phyloP scores from a whole-genome alignment of 2,888 invertebrate species.

The Autographa pulchrina region DNA sequence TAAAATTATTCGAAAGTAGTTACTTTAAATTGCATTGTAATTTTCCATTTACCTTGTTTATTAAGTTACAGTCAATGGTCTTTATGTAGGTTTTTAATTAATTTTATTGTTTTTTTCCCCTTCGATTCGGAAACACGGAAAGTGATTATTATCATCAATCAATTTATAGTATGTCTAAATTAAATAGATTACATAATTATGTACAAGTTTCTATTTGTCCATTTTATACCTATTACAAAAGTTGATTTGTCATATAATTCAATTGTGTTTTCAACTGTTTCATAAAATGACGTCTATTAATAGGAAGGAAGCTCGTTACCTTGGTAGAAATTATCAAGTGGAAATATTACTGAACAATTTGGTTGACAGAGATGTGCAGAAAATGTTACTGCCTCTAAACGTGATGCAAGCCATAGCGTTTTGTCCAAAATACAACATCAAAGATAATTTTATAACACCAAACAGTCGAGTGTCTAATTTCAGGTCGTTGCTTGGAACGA shows the following conservation, averaged over 20 bases:
- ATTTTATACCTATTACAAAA: background rate
- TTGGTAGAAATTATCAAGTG: background rate
- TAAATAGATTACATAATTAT: no score
- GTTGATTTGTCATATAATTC: background rate
- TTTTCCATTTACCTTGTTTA: no score
- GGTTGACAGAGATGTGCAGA: constrained; percentile 27
- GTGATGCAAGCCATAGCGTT: constrained; percentile 25
- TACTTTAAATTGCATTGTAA: no score
- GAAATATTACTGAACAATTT: background rate
- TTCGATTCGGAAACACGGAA: no score
- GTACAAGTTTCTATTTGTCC: background rate
- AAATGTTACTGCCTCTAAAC: constrained; percentile 30
- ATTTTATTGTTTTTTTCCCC: no score
- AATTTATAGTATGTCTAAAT: no score
- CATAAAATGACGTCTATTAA: background rate
- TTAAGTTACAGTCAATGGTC: no score
- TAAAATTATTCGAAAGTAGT: no score
- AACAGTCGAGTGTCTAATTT: constrained; percentile 10
- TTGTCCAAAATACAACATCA: constrained; percentile 31
- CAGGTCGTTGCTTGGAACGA: background rate
- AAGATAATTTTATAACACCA: constrained; percentile 14
- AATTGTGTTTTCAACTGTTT: background rate
- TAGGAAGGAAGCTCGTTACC: background rate
- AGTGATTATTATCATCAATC: no score
- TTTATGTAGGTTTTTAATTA: no score